Evolutionary conservation across 2,797 vertebrate genomes (phyloP).

Genomic region (Naso thynnoides): DNA sequence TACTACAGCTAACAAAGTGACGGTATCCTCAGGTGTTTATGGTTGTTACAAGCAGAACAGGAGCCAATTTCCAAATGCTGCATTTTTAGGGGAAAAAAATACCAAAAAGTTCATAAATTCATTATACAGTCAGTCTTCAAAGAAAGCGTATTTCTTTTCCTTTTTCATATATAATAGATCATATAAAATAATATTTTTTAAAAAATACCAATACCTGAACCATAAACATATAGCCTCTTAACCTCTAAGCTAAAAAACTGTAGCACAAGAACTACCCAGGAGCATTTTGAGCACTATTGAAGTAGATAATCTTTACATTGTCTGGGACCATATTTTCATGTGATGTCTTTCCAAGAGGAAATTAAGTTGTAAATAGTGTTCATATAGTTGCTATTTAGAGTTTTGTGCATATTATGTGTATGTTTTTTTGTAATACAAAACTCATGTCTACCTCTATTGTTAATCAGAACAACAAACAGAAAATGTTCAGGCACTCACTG

Average conservation of each 20-base stretch:
- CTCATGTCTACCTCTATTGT: constrained; percentile 75
- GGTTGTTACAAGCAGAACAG: not conserved
- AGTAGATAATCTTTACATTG: not conserved
- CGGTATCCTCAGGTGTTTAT: not conserved
- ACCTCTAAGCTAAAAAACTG: constrained; percentile 23
- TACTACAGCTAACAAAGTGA: constrained; percentile 4
- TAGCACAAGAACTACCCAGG: not conserved
- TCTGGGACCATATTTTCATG: not conserved
- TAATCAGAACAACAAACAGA: constrained; percentile 36
- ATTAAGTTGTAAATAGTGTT: constrained; percentile 76
- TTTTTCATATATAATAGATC: too few relatives aligned
- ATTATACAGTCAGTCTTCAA: not conserved
- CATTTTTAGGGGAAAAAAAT: constrained; percentile 32
- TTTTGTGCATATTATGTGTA: constrained; percentile 71
- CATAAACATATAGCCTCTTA: not conserved
- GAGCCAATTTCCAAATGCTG: constrained; percentile 11
- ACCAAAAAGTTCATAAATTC: constrained; percentile 2
- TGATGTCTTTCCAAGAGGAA: constrained; percentile 24
- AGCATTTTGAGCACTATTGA: constrained; percentile 42
- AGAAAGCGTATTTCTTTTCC: not conserved
- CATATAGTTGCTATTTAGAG: constrained; percentile 54
- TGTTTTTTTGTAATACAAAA: constrained; percentile 59
- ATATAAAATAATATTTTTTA: too few relatives aligned
- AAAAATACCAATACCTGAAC: not conserved
- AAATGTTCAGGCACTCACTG: constrained; percentile 38